Conservation (phyloP, 2,113 vertebrate species). For the Nothobranchius furzeri region DNA sequence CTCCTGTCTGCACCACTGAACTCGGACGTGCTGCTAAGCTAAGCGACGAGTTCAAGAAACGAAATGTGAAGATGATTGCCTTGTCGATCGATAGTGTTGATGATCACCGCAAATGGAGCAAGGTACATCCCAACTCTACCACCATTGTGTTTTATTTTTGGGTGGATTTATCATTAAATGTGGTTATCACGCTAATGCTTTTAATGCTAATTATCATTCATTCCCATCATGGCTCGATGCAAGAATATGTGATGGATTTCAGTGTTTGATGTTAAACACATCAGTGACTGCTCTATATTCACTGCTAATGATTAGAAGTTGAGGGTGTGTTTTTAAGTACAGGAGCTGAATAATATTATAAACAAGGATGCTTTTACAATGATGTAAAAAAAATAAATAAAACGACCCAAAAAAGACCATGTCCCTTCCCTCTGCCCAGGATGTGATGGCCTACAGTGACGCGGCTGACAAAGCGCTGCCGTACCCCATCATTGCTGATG, state of each 20-base stretch:
- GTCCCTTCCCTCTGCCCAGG: slow-evolving; percentile 70
- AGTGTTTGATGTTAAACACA: too few species aligned
- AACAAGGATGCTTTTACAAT: neutral
- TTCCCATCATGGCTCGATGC: neutral
- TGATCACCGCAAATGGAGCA: slow-evolving; percentile 92
- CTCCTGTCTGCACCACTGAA: slow-evolving; percentile 96
- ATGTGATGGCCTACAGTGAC: slow-evolving; percentile 85
- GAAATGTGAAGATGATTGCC: slow-evolving; percentile 93
- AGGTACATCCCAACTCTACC: slow-evolving; percentile 75
- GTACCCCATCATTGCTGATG: slow-evolving; percentile 95
- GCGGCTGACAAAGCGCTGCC: slow-evolving; percentile 78
- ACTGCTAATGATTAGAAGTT: too few species aligned
- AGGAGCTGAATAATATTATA: neutral
- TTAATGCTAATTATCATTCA: neutral
- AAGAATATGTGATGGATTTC: neutral
- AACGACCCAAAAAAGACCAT: neutral
- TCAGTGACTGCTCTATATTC: too few species aligned
- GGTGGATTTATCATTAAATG: neutral
- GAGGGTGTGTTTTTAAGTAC: too few species aligned
- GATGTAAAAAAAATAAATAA: neutral
- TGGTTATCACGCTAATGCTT: neutral
- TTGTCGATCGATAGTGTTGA: slow-evolving; percentile 91
- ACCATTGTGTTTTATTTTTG: neutral
- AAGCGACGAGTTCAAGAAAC: slow-evolving; percentile 86
- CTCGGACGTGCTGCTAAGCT: slow-evolving; percentile 86